Evolutionary conservation across 2,888 invertebrate genomes (phyloP).

Genomic region (Biston stratarius): DNA sequence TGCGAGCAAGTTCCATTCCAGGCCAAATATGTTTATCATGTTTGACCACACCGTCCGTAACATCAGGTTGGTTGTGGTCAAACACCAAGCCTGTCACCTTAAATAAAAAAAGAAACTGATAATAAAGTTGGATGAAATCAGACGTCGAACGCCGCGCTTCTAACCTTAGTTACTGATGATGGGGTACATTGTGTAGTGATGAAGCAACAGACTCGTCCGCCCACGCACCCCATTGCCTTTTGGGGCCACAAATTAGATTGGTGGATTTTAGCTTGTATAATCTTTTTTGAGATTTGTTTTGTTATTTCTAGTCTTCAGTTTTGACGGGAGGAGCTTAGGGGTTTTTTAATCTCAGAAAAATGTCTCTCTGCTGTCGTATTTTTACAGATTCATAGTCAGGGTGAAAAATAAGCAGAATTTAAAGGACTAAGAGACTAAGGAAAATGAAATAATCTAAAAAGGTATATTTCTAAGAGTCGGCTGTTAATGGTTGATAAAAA

Average conservation of each 20-base stretch:
- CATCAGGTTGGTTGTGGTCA: no score
- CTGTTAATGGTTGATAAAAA: no score
- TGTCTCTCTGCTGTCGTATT: no score
- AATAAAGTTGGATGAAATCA: background rate
- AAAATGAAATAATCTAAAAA: no score
- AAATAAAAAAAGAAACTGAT: no score
- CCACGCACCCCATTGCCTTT: slow-evolving; percentile 34
- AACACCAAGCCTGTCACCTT: no score
- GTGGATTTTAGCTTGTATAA: slow-evolving; percentile 27
- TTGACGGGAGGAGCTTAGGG: background rate
- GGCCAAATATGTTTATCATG: no score
- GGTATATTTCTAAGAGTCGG: no score
- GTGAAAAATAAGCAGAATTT: background rate
- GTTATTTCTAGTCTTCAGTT: slow-evolving; percentile 10
- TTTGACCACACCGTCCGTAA: no score
- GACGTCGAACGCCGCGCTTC: background rate
- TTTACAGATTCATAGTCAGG: no score
- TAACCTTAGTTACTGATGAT: slow-evolving; percentile 9
- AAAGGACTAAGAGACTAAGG: no score
- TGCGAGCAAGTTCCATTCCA: no score
- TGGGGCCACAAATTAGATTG: slow-evolving; percentile 39
- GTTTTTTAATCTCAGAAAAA: background rate
- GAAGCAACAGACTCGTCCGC: slow-evolving; percentile 34
- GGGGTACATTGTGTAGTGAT: slow-evolving; percentile 16
- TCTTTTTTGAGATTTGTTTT: slow-evolving; percentile 26